Evolutionary conservation across 1,140 invertebrate genomes (phyloP).

Genomic region (Temnothorax nylanderi): DNA sequence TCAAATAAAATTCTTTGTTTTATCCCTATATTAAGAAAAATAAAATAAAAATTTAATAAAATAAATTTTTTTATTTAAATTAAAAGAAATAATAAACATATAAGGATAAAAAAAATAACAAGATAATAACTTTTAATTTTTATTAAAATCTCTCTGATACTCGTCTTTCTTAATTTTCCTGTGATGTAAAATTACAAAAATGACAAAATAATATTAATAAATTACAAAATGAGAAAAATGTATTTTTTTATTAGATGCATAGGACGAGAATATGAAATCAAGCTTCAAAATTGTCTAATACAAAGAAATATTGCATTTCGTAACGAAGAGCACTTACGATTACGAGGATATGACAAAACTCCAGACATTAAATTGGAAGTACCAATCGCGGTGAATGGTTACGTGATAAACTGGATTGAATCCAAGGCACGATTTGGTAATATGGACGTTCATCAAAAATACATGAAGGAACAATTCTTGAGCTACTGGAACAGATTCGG

Average conservation of each 20-base stretch:
- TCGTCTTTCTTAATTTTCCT: not conserved
- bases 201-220: not conserved
- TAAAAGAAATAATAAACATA: too few species aligned
- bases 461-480: constrained; percentile 94
- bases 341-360: constrained; percentile 96
- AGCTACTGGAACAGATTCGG: constrained; percentile 98
- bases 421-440: constrained; percentile 98
- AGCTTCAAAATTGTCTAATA: constrained; percentile 87
- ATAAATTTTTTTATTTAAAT: too few species aligned
- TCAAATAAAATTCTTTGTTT: not conserved
- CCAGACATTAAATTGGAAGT: constrained; percentile 97
- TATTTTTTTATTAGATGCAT: constrained; percentile 86
- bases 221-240: constrained; percentile 10
- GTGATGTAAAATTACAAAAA: not conserved
- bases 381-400: constrained; percentile 94
- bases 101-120: too few species aligned
- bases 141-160: not conserved
- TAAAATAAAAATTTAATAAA: not conserved
- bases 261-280: constrained; percentile 92
- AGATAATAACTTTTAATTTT: not conserved
- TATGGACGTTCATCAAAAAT: constrained; percentile 92
- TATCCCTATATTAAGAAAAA: not conserved
- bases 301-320: constrained; percentile 89
- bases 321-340: constrained; percentile 93
- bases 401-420: constrained; percentile 98